Percentiles rank a stretch among this genome's conserved stretches.
These are phyloP conservation scores for Helicoverpa assulta DNA, from an alignment of 2,888 invertebrate genomes.

Conservation along the genomic window DNA sequence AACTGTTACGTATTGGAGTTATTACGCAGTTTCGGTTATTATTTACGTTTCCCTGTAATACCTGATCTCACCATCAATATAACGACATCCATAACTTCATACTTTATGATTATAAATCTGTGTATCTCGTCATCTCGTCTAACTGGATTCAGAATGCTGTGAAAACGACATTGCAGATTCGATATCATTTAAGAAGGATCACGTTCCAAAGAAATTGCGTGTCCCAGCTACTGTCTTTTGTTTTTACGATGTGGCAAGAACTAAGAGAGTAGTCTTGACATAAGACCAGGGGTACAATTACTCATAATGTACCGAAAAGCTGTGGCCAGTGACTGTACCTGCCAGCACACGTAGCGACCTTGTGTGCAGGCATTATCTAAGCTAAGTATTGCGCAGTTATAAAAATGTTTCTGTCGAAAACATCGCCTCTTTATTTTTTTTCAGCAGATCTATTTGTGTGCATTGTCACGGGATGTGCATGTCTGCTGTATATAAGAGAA, in stretches of 20 bases:
- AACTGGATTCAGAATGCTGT: slow-evolving; percentile 16
- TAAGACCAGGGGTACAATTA: slow-evolving; percentile 46
- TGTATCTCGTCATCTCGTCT: slow-evolving; percentile 1
- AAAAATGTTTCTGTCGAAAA: slow-evolving; percentile 52
- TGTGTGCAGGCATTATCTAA: slow-evolving; percentile 60
- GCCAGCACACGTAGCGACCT: slow-evolving; percentile 46
- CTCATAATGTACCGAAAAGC: slow-evolving; percentile 51
- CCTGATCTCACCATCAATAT: not conserved
- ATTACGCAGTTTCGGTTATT: slow-evolving; percentile 45
- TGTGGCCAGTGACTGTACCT: slow-evolving; percentile 47
- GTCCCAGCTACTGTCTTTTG: not conserved
- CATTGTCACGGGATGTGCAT: slow-evolving; percentile 49
- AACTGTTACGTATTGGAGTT: slow-evolving; percentile 34
- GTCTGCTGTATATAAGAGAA: slow-evolving; percentile 25
- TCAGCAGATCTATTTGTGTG: slow-evolving; percentile 48
- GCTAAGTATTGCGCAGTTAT: slow-evolving; percentile 65
- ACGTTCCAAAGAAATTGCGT: slow-evolving; percentile 19
- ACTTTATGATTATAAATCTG: not conserved
- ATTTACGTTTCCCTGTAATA: slow-evolving; percentile 27
- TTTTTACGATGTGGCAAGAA: slow-evolving; percentile 26
- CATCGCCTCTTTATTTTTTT: slow-evolving; percentile 40
- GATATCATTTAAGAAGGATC: slow-evolving; percentile 20
- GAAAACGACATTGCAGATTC: slow-evolving; percentile 26
- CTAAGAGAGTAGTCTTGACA: slow-evolving; percentile 45
- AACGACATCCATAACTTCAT: not conserved